Conservation (phyloP, 2,113 vertebrate genomes). For the Egretta garzetta region DNA sequence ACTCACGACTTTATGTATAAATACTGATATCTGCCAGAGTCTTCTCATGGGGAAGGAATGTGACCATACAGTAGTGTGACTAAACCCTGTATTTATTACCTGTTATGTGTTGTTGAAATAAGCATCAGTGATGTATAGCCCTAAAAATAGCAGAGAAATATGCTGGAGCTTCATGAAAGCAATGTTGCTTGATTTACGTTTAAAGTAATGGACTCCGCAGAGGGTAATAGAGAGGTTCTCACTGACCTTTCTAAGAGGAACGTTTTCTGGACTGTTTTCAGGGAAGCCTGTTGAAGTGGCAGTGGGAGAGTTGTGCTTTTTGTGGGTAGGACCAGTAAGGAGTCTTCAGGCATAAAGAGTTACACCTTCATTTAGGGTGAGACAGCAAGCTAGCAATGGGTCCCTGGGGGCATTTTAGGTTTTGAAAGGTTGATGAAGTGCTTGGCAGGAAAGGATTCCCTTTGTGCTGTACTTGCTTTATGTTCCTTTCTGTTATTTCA, state of each 20-base stretch:
- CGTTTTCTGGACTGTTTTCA: neutral
- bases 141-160: neutral
- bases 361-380: neutral
- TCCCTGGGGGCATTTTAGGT: neutral
- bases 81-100: neutral
- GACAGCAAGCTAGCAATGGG: neutral
- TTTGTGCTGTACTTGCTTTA: neutral
- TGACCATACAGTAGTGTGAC: neutral
- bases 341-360: neutral
- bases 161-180: neutral
- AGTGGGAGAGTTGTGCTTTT: neutral
- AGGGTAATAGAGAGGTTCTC: neutral
- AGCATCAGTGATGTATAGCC: neutral
- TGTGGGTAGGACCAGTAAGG: neutral
- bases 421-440: constrained; percentile 49
- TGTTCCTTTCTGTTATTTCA: constrained; percentile 40
- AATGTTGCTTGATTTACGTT: neutral
- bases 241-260: neutral
- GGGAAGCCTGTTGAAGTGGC: neutral
- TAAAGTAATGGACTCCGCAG: neutral
- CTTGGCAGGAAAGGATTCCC: constrained; percentile 30
- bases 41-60: neutral
- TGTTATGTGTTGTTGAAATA: neutral
- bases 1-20: neutral
- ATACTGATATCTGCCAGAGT: neutral